Evolutionary conservation across 2,888 invertebrate genomes (phyloP).

Genomic region (Tetragnatha montana): DNA sequence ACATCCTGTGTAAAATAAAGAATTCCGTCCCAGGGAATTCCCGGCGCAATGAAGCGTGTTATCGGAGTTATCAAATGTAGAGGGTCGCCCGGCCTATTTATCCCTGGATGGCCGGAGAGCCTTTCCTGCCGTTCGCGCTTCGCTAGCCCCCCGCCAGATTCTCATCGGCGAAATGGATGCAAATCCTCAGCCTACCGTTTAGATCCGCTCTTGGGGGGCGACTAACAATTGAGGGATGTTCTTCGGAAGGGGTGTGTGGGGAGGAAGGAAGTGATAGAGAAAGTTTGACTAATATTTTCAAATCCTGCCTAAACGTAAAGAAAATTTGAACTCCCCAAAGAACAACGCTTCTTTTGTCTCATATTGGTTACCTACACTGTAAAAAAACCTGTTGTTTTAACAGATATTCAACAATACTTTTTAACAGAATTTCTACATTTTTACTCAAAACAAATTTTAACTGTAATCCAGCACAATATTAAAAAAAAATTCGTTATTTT

Average conservation of each 20-base stretch:
- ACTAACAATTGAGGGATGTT: slow-evolving; percentile 23
- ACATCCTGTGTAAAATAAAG: slow-evolving; percentile 50
- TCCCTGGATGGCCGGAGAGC: slow-evolving; percentile 52
- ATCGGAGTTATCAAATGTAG: slow-evolving; percentile 60
- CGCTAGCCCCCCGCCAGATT: slow-evolving; percentile 39
- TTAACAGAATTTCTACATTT: too few species aligned
- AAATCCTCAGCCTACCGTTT: slow-evolving; percentile 54
- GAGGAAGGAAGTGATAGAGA: too few species aligned
- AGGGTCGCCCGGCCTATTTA: slow-evolving; percentile 55
- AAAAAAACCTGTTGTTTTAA: too few species aligned
- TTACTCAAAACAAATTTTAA: too few species aligned
- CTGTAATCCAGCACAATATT: too few species aligned
- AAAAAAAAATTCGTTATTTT: too few species aligned
- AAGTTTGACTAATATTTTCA: too few species aligned
- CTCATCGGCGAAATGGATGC: slow-evolving; percentile 58
- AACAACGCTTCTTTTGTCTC: too few species aligned
- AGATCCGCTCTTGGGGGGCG: slow-evolving; percentile 26
- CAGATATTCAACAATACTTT: too few species aligned
- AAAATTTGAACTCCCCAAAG: too few species aligned
- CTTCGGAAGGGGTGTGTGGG: neutral
- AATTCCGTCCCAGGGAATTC: slow-evolving; percentile 33
- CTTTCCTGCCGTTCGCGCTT: slow-evolving; percentile 54
- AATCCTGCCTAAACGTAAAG: too few species aligned
- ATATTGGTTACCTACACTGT: too few species aligned
- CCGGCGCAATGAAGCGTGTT: slow-evolving; percentile 58